Evolutionary conservation across 2,888 invertebrate species (phyloP).

Genomic region (Pomacea canaliculata): DNA sequence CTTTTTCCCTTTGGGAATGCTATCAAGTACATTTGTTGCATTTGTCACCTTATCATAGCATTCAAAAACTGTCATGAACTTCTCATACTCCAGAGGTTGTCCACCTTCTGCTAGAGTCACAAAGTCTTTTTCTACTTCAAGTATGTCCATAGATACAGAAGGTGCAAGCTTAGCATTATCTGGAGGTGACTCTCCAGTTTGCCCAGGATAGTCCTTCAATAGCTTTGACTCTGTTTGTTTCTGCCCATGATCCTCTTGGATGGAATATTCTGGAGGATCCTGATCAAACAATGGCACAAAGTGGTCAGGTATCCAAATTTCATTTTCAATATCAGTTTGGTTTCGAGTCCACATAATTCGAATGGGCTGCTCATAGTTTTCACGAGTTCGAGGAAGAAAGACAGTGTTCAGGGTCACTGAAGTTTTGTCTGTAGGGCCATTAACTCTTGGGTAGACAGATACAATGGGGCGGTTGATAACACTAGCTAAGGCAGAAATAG

Average conservation of each 20-base stretch:
- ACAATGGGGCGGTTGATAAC: constrained; percentile 13
- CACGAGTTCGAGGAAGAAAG: constrained; percentile 13
- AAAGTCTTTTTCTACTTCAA: not conserved
- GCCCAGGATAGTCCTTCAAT: not conserved
- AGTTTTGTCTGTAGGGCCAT: constrained; percentile 9
- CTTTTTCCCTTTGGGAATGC: constrained; percentile 15
- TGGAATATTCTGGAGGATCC: constrained; percentile 6
- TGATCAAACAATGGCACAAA: constrained; percentile 24
- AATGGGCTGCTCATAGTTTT: constrained; percentile 1
- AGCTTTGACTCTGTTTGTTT: not conserved
- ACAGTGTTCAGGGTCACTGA: constrained; percentile 1
- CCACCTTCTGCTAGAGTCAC: constrained; percentile 8
- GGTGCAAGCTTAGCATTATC: not conserved
- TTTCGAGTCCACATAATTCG: constrained; percentile 15
- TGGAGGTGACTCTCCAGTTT: not conserved
- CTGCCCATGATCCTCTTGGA: not conserved
- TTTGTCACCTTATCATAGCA: constrained; percentile 17
- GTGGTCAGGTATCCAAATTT: constrained; percentile 18
- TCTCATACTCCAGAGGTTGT: not conserved
- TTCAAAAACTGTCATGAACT: constrained; percentile 23
- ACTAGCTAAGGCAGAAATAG: constrained; percentile 21
- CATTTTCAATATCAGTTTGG: not conserved
- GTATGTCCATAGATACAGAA: too few species aligned
- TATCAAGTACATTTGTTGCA: not conserved
- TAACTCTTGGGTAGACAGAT: constrained; percentile 12